These are phyloP conservation scores for Goniozus legneri DNA, from an alignment of 1,140 invertebrate species.

Conservation along the genomic window DNA sequence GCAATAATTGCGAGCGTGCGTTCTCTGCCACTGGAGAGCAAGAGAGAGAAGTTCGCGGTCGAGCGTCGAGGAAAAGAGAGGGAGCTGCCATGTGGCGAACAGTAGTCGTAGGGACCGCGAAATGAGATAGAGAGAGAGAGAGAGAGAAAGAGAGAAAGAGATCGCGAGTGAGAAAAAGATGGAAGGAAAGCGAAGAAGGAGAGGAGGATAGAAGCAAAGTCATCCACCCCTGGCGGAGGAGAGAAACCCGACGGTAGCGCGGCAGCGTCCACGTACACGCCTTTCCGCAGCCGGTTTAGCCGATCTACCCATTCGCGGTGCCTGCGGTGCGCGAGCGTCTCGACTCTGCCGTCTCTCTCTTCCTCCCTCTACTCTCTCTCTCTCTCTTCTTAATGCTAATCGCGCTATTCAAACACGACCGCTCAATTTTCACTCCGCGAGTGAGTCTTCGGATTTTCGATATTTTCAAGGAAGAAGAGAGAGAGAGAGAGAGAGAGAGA, in stretches of 20 bases:
- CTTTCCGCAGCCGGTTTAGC: too few species aligned
- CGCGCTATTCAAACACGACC: too few species aligned
- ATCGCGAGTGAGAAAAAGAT: neutral
- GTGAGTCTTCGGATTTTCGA: too few species aligned
- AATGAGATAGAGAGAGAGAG: conserved; percentile 4
- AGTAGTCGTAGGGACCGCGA: conserved; percentile 28
- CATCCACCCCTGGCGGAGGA: conserved; percentile 30
- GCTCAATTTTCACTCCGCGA: too few species aligned
- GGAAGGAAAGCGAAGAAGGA: neutral
- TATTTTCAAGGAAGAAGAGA: neutral
- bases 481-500: conserved; percentile 3
- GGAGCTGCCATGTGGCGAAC: conserved; percentile 28
- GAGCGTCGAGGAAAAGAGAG: conserved; percentile 3
- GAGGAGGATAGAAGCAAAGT: conserved; percentile 18
- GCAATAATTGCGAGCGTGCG: conserved; percentile 26
- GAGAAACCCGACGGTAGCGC: conserved; percentile 27
- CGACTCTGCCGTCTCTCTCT: conserved; percentile 15
- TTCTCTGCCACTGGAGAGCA: neutral
- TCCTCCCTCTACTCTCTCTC: neutral
- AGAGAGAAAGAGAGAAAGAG: neutral
- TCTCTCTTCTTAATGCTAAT: conserved; percentile 16
- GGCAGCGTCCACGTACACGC: too few species aligned
- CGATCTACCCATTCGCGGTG: too few species aligned
- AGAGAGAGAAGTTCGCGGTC: conserved; percentile 5
- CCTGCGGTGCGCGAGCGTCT: too few species aligned